Conservation (phyloP, 2,888 invertebrate species). For the Dasysyrphus albostriatus region DNA sequence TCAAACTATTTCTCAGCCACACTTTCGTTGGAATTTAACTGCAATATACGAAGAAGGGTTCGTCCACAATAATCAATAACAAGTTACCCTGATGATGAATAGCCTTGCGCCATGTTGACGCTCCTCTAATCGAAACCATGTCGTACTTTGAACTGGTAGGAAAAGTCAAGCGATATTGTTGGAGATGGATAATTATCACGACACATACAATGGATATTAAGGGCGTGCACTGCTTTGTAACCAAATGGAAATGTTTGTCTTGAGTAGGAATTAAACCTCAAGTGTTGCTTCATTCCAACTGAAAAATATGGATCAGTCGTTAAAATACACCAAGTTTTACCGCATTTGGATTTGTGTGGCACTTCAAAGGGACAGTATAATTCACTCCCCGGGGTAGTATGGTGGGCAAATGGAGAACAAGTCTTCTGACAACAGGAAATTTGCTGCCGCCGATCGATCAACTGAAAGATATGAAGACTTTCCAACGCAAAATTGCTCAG, state of each 20-base stretch:
- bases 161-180: slow-evolving; percentile 43
- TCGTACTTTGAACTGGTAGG: slow-evolving; percentile 44
- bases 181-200: slow-evolving; percentile 27
- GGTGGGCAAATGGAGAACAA: slow-evolving; percentile 8
- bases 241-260: slow-evolving; percentile 12
- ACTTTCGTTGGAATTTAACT: slow-evolving; percentile 42
- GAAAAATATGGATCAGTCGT: slow-evolving; percentile 69
- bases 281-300: slow-evolving; percentile 44
- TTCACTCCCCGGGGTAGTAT: neutral
- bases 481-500: slow-evolving; percentile 55
- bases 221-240: slow-evolving; percentile 3
- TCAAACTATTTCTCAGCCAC: slow-evolving; percentile 19
- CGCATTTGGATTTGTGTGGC: slow-evolving; percentile 30
- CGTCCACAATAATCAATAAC: slow-evolving; percentile 45
- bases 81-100: slow-evolving; percentile 56
- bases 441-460: slow-evolving; percentile 24
- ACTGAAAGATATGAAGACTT: slow-evolving; percentile 60
- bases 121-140: slow-evolving; percentile 29
- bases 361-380: slow-evolving; percentile 2
- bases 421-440: slow-evolving; percentile 39
- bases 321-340: slow-evolving; percentile 66
- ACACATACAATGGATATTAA: neutral
- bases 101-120: neutral
- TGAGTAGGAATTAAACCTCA: neutral
- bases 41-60: slow-evolving; percentile 65